Conservation (phyloP, 2,113 vertebrate species). For the Vulpes ferrilata region DNA sequence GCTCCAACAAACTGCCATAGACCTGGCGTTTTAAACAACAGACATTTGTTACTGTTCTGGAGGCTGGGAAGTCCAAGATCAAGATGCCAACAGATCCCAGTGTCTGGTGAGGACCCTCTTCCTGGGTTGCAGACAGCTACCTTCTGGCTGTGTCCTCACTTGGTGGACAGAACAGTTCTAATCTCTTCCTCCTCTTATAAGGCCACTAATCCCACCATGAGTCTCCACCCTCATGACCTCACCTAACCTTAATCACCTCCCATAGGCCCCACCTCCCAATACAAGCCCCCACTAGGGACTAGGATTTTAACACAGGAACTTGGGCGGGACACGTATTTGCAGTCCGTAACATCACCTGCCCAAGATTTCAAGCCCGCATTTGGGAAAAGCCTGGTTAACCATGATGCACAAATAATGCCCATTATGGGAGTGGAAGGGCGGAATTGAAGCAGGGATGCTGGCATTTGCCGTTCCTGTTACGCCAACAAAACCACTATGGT, state of each 20-base stretch:
- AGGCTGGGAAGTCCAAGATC: not conserved
- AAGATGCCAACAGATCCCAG: not conserved
- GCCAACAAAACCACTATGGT: accelerated
- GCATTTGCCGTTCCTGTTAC: accelerated
- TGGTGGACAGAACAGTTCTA: not conserved
- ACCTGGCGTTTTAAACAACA: not conserved
- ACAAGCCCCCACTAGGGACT: not conserved
- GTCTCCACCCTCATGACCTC: not conserved
- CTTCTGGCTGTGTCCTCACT: not conserved
- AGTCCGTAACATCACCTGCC: not conserved
- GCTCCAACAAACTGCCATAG: not conserved
- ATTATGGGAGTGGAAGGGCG: not conserved
- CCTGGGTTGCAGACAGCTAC: not conserved
- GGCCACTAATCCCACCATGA: not conserved
- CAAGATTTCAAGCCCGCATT: not conserved
- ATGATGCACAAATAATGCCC: not conserved
- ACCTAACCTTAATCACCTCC: not conserved
- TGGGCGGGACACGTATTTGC: not conserved
- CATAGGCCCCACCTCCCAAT: not conserved
- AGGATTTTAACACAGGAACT: not conserved
- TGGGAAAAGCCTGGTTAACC: not conserved
- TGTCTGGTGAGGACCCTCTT: not conserved
- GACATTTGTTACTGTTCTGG: not conserved
- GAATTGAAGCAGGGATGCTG: not conserved
- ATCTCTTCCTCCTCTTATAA: not conserved